These are phyloP conservation scores for Chalcis sispes DNA, from an alignment of 2,888 invertebrate species.

Conservation along the genomic window DNA sequence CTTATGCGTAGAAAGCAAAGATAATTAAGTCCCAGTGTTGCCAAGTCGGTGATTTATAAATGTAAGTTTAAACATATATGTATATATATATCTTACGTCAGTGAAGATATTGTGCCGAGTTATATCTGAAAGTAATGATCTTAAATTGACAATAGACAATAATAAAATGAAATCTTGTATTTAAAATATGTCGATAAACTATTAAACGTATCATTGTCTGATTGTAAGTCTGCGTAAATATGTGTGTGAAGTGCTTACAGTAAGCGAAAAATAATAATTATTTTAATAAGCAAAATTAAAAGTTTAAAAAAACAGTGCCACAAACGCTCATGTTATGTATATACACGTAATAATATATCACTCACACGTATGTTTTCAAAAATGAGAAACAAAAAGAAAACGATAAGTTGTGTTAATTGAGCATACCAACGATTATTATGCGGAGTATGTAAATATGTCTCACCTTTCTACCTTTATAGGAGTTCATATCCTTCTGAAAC, in stretches of 20 bases:
- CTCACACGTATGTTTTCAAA: conserved; percentile 47
- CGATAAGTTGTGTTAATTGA: conserved; percentile 40
- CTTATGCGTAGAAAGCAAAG: conserved; percentile 47
- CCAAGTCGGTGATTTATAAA: conserved; percentile 52
- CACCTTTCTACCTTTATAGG: conserved; percentile 58
- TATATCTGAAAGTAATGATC: conserved; percentile 46
- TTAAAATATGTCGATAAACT: conserved; percentile 6
- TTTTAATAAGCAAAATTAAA: conserved; percentile 38
- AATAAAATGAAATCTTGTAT: conserved; percentile 14
- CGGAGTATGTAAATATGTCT: conserved; percentile 57
- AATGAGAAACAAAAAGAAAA: conserved; percentile 26
- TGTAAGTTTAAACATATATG: too few species aligned
- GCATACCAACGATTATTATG: conserved; percentile 52
- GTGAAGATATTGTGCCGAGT: conserved; percentile 47
- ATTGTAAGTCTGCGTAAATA: conserved; percentile 19
- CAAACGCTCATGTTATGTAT: conserved; percentile 50
- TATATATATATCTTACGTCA: conserved; percentile 47
- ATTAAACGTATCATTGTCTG: conserved; percentile 20
- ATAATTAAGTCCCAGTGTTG: conserved; percentile 56
- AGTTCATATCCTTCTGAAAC: conserved; percentile 53
- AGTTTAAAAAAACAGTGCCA: conserved; percentile 40
- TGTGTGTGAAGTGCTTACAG: conserved; percentile 30
- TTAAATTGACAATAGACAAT: conserved; percentile 32
- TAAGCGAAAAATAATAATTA: conserved; percentile 31
- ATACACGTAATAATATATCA: conserved; percentile 34